These are phyloP conservation scores for Iselma pallidipennis DNA, from an alignment of 2,888 invertebrate species.

Conservation along the genomic window DNA sequence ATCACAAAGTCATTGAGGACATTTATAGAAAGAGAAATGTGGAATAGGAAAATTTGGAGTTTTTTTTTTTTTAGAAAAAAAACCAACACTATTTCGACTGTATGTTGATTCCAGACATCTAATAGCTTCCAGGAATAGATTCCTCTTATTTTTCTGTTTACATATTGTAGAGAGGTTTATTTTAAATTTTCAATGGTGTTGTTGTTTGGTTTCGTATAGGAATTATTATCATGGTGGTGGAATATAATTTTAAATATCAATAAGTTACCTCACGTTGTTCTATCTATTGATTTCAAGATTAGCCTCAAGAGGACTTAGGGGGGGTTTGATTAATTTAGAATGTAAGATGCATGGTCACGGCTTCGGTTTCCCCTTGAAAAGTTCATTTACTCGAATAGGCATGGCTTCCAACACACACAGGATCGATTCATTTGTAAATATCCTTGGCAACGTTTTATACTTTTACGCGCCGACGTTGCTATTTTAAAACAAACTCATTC, in stretches of 20 bases:
- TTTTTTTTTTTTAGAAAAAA: neutral
- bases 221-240: slow-evolving; percentile 1
- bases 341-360: slow-evolving; percentile 52
- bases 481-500: slow-evolving; percentile 18
- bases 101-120: neutral
- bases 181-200: neutral
- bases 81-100: neutral
- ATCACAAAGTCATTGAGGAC: slow-evolving; percentile 18
- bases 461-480: slow-evolving; percentile 32
- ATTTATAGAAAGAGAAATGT: slow-evolving; percentile 16
- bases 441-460: slow-evolving; percentile 42
- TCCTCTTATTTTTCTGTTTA: neutral
- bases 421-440: slow-evolving; percentile 39
- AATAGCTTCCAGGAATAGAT: neutral
- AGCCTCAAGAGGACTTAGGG: slow-evolving; percentile 16
- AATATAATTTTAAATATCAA: neutral
- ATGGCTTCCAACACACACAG: slow-evolving; percentile 35
- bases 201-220: too few relatives aligned
- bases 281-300: slow-evolving; percentile 29
- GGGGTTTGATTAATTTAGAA: slow-evolving; percentile 46
- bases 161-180: too few relatives aligned
- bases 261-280: slow-evolving; percentile 14
- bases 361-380: slow-evolving; percentile 51
- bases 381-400: slow-evolving; percentile 49
- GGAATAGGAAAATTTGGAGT: slow-evolving; percentile 13